Evolutionary conservation across 64 coral and sea anemone genomes (phyloP).

Genomic region (Actinia tenebrosa): DNA sequence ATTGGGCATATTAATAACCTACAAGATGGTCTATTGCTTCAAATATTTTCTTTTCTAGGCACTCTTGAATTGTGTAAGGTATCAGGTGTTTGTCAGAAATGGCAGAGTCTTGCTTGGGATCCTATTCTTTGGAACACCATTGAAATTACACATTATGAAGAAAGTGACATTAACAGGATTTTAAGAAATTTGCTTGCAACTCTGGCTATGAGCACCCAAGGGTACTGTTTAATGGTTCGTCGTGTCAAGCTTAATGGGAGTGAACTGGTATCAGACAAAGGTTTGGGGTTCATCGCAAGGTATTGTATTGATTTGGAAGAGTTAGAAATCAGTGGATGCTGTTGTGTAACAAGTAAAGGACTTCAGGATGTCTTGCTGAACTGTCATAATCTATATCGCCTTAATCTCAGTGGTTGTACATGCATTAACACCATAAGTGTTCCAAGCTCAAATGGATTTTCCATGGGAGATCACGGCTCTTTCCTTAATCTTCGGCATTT

Average conservation of each 20-base stretch:
- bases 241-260: conserved; percentile 84
- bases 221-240: conserved; percentile 83
- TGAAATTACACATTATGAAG: conserved; percentile 76
- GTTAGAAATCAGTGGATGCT: conserved; percentile 81
- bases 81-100: conserved; percentile 86
- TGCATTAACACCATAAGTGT: conserved; percentile 82
- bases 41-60: conserved; percentile 74
- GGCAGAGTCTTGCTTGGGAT: conserved; percentile 94
- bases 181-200: conserved; percentile 71
- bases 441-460: conserved; percentile 72
- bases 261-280: conserved; percentile 92
- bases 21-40: conserved; percentile 76
- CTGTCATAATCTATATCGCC: conserved; percentile 55
- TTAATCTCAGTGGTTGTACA: conserved; percentile 81
- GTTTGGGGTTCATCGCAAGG: conserved; percentile 70
- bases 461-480: conserved; percentile 47
- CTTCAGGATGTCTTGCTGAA: conserved; percentile 80
- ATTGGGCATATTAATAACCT: conserved; percentile 60
- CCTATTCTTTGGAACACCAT: conserved; percentile 79
- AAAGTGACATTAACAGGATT: conserved; percentile 92
- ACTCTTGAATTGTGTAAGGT: conserved; percentile 76
- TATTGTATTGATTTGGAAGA: conserved; percentile 92
- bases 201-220: conserved; percentile 82
- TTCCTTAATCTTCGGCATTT: conserved; percentile 69
- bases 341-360: conserved; percentile 91